Evolutionary conservation across 2,797 vertebrate species (phyloP), one percentile per base, ranked within the genome.

Genomic region (Notamacropus eugenii): DNA sequence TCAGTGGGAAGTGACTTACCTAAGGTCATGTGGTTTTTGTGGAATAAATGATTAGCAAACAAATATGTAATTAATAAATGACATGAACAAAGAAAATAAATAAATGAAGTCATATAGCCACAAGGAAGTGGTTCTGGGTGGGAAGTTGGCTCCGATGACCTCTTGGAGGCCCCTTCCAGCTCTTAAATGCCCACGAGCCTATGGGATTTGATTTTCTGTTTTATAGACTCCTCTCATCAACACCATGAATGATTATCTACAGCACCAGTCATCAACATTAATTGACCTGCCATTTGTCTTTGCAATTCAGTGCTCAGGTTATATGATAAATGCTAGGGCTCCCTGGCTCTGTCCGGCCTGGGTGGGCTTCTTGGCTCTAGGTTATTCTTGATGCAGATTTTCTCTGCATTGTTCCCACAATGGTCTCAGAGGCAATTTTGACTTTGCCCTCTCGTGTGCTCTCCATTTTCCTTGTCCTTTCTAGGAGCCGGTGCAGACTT

Each of bases 401-500:
- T n/a, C 16, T 6, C 34, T 27, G 22, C 50, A 10, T 87, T 87
- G 74, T 28, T 1, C 19, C 9, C 0, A 0, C 22, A 14, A 12
- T 56, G 31, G 92, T 90, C 55, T 58, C 1, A 4, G 74, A 95
- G 56, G 34, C 0, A 0, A 0, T n/a, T 91, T 92, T 96, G 24
- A 96, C 57, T 55, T 95, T 97, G 93, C 95, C 11, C 14, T 54
- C 9, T 8, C 16, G 19, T 92, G 9, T 92, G 58, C 54, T 14
- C 91, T 74, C 11, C 8, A 93, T 8, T 91, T 55, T 97, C 90
- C 93, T 96, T 90, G 95, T 0, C 0, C 67, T 12, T 50, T 50
- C 2, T 96, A 99, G 99, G 99, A 46, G 99, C 99, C 0, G 99
- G 99, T 50, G 99, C 99, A 0, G 99, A 99, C 98, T 99, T 99